Percentiles rank a stretch among this genome's conserved stretches.
Conservation (phyloP, 2,888 invertebrate genomes). For the Tubulanus polymorphus region DNA sequence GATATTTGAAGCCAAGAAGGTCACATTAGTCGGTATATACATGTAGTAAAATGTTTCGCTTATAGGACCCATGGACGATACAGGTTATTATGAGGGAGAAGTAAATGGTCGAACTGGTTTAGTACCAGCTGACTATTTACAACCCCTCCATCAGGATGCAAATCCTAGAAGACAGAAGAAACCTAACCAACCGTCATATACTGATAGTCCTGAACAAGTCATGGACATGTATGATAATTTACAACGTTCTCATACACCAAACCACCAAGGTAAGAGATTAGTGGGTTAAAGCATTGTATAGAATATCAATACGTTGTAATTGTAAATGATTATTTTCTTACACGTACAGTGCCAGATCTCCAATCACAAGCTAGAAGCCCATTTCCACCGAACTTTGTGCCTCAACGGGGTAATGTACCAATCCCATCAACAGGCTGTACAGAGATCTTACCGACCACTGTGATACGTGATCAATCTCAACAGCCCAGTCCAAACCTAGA, state of each 20-base stretch:
- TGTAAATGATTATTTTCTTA: no score
- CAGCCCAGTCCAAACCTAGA: no score
- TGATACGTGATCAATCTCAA: neutral
- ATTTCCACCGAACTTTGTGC: no score
- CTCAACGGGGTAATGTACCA: no score
- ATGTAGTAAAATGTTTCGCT: no score
- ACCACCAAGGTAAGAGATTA: constrained; percentile 8
- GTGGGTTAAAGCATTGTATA: no score
- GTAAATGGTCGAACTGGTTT: constrained; percentile 38
- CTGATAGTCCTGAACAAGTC: constrained; percentile 37
- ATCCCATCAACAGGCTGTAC: neutral
- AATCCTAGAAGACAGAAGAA: no score
- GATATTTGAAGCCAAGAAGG: no score
- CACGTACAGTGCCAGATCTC: no score
- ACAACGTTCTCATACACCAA: constrained; percentile 15
- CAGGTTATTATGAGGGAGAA: constrained; percentile 44
- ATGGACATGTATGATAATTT: constrained; percentile 29
- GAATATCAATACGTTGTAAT: no score
- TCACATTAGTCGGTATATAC: no score
- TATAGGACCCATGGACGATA: constrained; percentile 34
- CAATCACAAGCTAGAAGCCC: no score
- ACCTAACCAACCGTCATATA: constrained; percentile 23
- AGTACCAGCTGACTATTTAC: constrained; percentile 41
- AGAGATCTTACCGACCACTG: neutral
- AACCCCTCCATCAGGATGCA: constrained; percentile 19